Base-by-base conservation (phyloP, 2,888 invertebrate genomes). In the Ophion ellenae region DNA sequence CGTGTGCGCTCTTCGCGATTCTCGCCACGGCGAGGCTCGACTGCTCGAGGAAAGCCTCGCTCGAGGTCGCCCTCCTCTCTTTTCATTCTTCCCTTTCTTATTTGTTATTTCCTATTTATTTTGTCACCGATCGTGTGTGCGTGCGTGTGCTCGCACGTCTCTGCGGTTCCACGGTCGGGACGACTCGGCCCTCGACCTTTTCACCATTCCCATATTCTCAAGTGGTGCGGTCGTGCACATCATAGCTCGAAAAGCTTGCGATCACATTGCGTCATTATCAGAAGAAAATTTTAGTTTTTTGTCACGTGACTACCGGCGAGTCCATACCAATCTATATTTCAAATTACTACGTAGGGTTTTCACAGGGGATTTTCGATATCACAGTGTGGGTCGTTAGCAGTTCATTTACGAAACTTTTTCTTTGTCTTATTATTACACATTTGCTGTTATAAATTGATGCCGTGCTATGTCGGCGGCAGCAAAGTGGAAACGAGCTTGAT, bases 1-100 rank as follows among this genome's bases (percentile, higher is more conserved):
- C 88, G 89, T 90, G 90, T 91, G 89, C 87, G 79, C 83, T 83
- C 71, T 77, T 82, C 86, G 87, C 88, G 85, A 84, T 77, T 86
- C 78, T 69, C 45, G 47, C 69, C 59, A 69, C 14, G 47, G 71
- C 61, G 70, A 64, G 47, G 59, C 73, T 73, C 84, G 84, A 83
- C 85, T 89, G 88, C 88, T 90, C 90, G 88, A 86, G 82, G 83
- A 80, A 86, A 87, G 84, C 81, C 84, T 81, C 84, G 86, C 84
- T 57, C 81, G 84, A 81, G 78, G 40, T 73, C 28, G 70, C 59
- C 67, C 69, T 83, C 71, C 81, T 66, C 75, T 78, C 83, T 64
- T 17, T 28, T 64, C 53, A 14, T 74, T 80, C 47, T 78, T 61
- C 57, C 75, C n/a, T 64, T 53, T 53, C 53, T 57, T 84, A 20